A percentile compares a stretch with the other conserved stretches of the same genome.
Evolutionary conservation across 2,888 invertebrate species (phyloP).

Genomic region (Coenonympha glycerion): DNA sequence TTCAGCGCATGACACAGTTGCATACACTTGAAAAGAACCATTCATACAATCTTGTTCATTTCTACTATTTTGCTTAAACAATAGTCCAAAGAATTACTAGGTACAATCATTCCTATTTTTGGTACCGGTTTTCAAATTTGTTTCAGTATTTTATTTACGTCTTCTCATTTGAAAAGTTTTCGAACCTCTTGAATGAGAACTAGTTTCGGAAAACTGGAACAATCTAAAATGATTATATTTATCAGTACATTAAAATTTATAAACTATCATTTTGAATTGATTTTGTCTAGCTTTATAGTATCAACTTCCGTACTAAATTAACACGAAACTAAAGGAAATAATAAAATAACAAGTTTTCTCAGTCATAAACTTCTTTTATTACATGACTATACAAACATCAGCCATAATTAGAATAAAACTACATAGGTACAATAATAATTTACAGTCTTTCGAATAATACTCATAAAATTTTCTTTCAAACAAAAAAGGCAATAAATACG

Average conservation of each 20-base stretch:
- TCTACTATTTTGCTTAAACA: not conserved
- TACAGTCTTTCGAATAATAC: constrained; percentile 76
- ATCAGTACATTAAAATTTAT: too few relatives aligned
- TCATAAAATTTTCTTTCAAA: constrained; percentile 58
- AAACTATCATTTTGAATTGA: too few relatives aligned
- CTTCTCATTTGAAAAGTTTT: too few relatives aligned
- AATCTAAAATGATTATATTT: too few relatives aligned
- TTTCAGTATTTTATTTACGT: too few relatives aligned
- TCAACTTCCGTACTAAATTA: too few relatives aligned
- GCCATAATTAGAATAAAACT: constrained; percentile 64
- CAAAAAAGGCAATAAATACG: constrained; percentile 67
- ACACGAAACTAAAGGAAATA: constrained; percentile 3
- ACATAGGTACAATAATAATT: constrained; percentile 67
- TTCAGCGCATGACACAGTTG: constrained; percentile 11
- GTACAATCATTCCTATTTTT: not conserved
- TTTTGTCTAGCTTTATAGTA: too few relatives aligned
- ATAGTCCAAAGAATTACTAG: not conserved
- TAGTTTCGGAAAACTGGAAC: too few relatives aligned
- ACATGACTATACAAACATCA: constrained; percentile 72
- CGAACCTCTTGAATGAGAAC: too few relatives aligned
- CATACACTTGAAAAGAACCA: constrained; percentile 15
- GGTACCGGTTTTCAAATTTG: not conserved
- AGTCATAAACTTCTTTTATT: constrained; percentile 71
- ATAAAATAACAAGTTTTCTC: constrained; percentile 36
- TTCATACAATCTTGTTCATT: constrained; percentile 16